Percentiles rank a stretch among this genome's conserved stretches.
These are phyloP conservation scores for Sialis fuliginosa DNA, from an alignment of 2,888 invertebrate species.

Conservation along the genomic window DNA sequence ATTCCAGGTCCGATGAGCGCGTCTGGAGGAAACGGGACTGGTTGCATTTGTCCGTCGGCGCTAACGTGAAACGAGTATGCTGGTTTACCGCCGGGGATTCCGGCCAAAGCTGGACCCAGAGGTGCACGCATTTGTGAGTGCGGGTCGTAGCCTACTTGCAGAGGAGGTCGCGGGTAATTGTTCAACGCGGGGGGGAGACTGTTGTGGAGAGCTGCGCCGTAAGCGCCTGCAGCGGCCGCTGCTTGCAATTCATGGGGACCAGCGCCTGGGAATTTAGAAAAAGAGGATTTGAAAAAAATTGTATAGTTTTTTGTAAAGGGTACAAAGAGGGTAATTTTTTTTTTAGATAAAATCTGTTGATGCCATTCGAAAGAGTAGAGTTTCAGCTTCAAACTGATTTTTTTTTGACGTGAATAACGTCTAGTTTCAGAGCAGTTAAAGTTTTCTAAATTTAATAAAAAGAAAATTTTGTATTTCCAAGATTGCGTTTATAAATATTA, in stretches of 20 bases:
- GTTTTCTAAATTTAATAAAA: too few relatives aligned
- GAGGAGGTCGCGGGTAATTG: slow-evolving; percentile 44
- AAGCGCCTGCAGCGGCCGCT: slow-evolving; percentile 30
- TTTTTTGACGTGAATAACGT: too few relatives aligned
- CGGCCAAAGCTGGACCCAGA: slow-evolving; percentile 42
- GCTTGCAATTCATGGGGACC: slow-evolving; percentile 41
- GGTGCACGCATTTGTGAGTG: slow-evolving; percentile 49
- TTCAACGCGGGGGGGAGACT: slow-evolving; percentile 43
- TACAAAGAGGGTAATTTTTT: too few relatives aligned
- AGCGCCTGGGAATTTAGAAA: slow-evolving; percentile 26
- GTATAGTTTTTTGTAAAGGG: too few relatives aligned
- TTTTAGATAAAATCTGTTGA: too few relatives aligned
- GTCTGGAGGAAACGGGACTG: slow-evolving; percentile 89
- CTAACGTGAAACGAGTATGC: slow-evolving; percentile 92
- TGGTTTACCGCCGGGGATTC: slow-evolving; percentile 72
- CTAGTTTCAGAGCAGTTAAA: too few relatives aligned
- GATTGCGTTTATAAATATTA: too few relatives aligned
- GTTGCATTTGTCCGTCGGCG: slow-evolving; percentile 70
- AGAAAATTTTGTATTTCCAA: too few relatives aligned
- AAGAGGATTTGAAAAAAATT: not conserved
- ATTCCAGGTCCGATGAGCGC: slow-evolving; percentile 86
- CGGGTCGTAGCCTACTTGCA: slow-evolving; percentile 47
- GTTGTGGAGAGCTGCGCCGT: slow-evolving; percentile 40
- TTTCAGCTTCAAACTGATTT: too few relatives aligned
- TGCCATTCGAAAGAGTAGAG: too few relatives aligned